These are phyloP conservation scores for Aptenodytes patagonicus DNA, from an alignment of 2,113 vertebrate genomes.

Conservation along the genomic window DNA sequence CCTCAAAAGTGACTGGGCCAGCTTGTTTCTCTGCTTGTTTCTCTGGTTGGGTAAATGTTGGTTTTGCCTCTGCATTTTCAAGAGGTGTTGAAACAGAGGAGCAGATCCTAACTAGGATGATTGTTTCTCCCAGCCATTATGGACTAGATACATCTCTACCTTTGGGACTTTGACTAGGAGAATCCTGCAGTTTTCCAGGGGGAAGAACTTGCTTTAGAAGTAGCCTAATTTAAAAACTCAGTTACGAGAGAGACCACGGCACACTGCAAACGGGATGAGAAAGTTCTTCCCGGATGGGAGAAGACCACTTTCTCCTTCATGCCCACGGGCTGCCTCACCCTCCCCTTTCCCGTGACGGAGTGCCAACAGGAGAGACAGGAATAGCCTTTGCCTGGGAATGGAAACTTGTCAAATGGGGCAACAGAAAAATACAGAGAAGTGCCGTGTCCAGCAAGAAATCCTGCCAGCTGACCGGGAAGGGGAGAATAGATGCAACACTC, in stretches of 20 bases:
- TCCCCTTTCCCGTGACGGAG: neutral
- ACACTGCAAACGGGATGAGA: neutral
- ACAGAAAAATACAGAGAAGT: neutral
- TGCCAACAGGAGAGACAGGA: neutral
- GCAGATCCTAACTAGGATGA: neutral
- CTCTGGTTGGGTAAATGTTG: neutral
- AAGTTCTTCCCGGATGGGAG: neutral
- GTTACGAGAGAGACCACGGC: neutral
- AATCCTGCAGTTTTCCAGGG: neutral
- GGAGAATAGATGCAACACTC: neutral
- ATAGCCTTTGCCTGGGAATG: neutral
- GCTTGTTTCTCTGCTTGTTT: neutral
- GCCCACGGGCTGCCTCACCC: neutral
- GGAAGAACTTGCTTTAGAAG: neutral
- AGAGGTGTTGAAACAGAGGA: neutral
- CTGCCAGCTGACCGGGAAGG: neutral
- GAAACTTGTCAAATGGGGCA: neutral
- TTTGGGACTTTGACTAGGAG: neutral
- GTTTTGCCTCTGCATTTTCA: neutral
- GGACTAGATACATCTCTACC: neutral
- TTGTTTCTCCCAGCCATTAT: neutral
- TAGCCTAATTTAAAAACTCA: neutral
- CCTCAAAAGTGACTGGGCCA: neutral
- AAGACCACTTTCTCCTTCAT: neutral
- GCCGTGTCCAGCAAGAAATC: neutral